phyloP scores from a whole-genome alignment of 2,888 invertebrate species.

The Protodeltote pygarga region DNA sequence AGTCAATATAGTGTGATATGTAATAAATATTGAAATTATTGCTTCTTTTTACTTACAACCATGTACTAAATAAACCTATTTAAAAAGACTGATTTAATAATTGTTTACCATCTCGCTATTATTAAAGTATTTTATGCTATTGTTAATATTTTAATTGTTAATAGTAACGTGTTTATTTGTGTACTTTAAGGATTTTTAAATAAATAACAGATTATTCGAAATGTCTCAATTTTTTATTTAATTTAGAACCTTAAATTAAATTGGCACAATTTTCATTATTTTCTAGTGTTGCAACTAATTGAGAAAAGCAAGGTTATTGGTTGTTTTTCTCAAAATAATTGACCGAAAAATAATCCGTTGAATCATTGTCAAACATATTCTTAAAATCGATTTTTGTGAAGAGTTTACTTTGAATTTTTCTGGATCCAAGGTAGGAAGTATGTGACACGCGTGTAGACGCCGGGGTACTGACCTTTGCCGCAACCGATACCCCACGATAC shows the following conservation, averaged over 20 bases:
- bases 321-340: slow-evolving; percentile 85
- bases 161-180: slow-evolving; percentile 27
- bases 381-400: slow-evolving; percentile 14
- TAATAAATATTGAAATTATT: slow-evolving; percentile 19
- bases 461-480: slow-evolving; percentile 96
- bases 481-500: slow-evolving; percentile 97
- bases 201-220: slow-evolving; percentile 36
- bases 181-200: slow-evolving; percentile 21
- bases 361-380: slow-evolving; percentile 42
- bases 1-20: slow-evolving; percentile 25
- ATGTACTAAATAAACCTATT: slow-evolving; percentile 42
- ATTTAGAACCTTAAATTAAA: slow-evolving; percentile 55
- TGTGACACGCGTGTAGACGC: slow-evolving; percentile 95
- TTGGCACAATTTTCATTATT: slow-evolving; percentile 64
- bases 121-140: slow-evolving; percentile 6
- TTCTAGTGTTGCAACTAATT: slow-evolving; percentile 69
- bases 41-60: slow-evolving; percentile 29
- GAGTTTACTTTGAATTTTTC: slow-evolving; percentile 91
- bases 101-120: slow-evolving; percentile 27
- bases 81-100: slow-evolving; percentile 53
- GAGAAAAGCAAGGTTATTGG: slow-evolving; percentile 77
- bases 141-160: slow-evolving; percentile 25
- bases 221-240: slow-evolving; percentile 47
- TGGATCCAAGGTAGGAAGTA: slow-evolving; percentile 94
- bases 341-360: slow-evolving; percentile 51